A percentile compares a stretch with the other conserved stretches of the same genome.
Conservation (phyloP, 1,140 invertebrate genomes). For the Reticulitermes speratus region DNA sequence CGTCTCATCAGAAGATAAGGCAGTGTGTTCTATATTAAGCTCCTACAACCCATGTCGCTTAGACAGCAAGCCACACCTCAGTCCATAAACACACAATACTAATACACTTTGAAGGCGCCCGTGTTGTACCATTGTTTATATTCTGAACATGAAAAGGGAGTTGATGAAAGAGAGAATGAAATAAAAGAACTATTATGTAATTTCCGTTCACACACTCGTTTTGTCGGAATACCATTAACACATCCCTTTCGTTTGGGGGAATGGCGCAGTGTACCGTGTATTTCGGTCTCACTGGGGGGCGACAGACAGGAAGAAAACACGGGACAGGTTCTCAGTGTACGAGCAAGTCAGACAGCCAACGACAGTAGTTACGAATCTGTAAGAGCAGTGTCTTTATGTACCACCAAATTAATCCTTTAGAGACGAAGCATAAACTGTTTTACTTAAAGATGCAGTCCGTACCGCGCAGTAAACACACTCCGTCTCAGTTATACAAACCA, state of each 20-base stretch:
- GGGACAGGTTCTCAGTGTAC: too few relatives aligned
- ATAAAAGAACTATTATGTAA: conserved; percentile 30
- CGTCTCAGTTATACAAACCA: too few relatives aligned
- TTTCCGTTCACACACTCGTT: conserved; percentile 34
- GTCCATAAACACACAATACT: conserved; percentile 38
- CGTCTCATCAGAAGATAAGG: too few relatives aligned
- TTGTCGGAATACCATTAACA: conserved; percentile 38
- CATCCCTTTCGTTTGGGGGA: conserved; percentile 37
- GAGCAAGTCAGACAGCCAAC: too few relatives aligned
- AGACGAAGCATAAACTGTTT: too few relatives aligned
- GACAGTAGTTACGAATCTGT: too few relatives aligned
- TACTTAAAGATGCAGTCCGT: too few relatives aligned
- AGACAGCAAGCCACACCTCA: background rate
- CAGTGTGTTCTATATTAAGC: background rate
- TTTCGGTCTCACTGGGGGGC: background rate
- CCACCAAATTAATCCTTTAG: too few relatives aligned
- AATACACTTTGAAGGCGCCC: background rate
- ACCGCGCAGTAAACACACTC: too few relatives aligned
- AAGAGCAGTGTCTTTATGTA: too few relatives aligned
- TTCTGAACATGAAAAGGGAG: background rate
- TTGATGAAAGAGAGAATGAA: conserved; percentile 7
- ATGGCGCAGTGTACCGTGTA: background rate
- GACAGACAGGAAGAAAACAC: background rate
- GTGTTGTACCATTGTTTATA: background rate
- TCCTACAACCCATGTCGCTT: background rate